Conservation (phyloP, 30 jellyfish, hydroid and myxozoan species). For the Chironex yamaguchii region DNA sequence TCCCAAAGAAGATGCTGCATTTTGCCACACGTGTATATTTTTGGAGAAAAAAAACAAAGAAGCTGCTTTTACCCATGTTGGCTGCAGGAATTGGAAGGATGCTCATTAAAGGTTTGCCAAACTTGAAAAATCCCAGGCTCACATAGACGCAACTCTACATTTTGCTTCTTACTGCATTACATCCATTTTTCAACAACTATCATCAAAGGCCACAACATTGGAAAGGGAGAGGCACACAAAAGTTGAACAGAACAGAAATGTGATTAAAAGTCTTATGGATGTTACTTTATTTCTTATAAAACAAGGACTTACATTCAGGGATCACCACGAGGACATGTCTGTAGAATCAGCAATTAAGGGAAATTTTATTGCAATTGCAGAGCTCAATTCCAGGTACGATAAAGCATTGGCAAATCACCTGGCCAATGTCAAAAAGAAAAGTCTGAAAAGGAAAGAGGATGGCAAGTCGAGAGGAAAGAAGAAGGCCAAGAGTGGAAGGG, state of each 20-base stretch:
- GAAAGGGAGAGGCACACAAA: constrained; percentile 28
- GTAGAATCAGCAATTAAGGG: neutral
- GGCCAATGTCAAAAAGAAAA: neutral
- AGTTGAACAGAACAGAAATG: constrained; percentile 22
- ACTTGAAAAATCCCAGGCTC: constrained; percentile 44
- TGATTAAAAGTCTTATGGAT: constrained; percentile 10
- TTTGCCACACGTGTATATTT: constrained; percentile 34
- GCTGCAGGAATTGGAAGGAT: constrained; percentile 56
- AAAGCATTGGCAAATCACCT: constrained; percentile 13
- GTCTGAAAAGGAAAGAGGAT: neutral
- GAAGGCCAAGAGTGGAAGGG: neutral
- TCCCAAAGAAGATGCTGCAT: constrained; percentile 45
- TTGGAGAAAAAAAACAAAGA: constrained; percentile 40
- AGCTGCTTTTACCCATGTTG: constrained; percentile 31
- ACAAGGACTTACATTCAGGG: constrained; percentile 26
- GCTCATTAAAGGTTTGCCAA: constrained; percentile 39
- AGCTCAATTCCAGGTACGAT: constrained; percentile 4
- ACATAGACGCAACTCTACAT: constrained; percentile 42
- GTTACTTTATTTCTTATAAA: neutral
- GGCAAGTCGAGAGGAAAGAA: neutral
- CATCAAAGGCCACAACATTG: neutral
- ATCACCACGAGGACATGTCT: constrained; percentile 19
- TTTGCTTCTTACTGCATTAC: constrained; percentile 6
- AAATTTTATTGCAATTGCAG: constrained; percentile 23
- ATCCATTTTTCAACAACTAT: constrained; percentile 14